These are phyloP conservation scores for Pantherophis guttatus DNA, from an alignment of 2,113 vertebrate species.

Conservation along the genomic window DNA sequence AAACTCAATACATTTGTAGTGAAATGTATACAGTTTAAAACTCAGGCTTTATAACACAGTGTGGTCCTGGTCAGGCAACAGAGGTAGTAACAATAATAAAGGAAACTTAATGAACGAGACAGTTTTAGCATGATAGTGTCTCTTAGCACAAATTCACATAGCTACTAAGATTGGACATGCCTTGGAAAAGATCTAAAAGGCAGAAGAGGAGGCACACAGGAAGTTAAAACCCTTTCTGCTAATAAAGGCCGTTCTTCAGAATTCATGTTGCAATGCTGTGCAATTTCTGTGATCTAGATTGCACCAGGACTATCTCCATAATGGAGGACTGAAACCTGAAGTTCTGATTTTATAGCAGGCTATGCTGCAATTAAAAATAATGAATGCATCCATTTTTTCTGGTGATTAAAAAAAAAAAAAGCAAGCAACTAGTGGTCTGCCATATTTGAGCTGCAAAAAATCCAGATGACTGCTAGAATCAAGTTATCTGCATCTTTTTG, in stretches of 20 bases:
- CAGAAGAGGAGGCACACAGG: slow-evolving; percentile 11
- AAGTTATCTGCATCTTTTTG: background rate
- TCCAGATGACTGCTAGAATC: background rate
- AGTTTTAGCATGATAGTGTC: background rate
- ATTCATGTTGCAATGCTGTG: background rate
- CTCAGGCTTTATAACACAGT: slow-evolving; percentile 15
- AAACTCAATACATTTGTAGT: background rate
- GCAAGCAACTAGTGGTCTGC: background rate
- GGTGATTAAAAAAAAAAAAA: background rate
- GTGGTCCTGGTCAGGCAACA: slow-evolving; percentile 17
- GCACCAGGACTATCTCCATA: background rate
- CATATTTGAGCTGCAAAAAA: background rate
- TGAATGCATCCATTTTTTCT: background rate
- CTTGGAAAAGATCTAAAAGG: slow-evolving; percentile 6
- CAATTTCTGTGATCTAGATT: background rate
- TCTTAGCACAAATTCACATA: slow-evolving; percentile 14
- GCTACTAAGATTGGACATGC: background rate
- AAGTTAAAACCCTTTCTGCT: slow-evolving; percentile 1
- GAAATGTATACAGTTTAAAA: slow-evolving; percentile 17
- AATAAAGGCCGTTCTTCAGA: background rate
- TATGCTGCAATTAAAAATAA: background rate
- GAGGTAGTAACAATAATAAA: slow-evolving; percentile 26
- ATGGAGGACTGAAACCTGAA: background rate
- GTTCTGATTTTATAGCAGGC: background rate
- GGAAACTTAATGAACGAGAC: background rate